Conservation (phyloP, 2,797 vertebrate genomes). For the Podarcis siculus region DNA sequence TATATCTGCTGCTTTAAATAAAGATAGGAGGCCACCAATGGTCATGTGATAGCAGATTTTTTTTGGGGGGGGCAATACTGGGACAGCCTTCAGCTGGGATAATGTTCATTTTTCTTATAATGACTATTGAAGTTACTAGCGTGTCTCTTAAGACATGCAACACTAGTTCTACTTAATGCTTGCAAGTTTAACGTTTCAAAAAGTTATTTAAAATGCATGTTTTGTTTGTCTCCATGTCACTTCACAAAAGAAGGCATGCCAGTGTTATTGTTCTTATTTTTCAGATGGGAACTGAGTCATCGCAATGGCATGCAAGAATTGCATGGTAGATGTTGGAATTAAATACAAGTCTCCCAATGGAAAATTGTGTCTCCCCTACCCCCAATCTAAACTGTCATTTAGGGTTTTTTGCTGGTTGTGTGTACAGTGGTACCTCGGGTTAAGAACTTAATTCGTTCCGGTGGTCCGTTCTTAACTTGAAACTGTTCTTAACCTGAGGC, state of each 20-base stretch:
- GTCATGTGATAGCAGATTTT: not conserved
- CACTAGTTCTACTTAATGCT: not conserved
- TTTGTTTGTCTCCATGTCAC: not conserved
- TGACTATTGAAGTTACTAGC: not conserved
- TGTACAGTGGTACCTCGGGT: not conserved
- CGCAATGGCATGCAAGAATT: not conserved
- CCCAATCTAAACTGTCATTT: not conserved
- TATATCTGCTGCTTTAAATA: not conserved
- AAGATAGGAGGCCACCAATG: not conserved
- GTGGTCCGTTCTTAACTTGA: no score
- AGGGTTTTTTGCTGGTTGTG: not conserved
- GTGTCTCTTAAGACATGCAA: not conserved
- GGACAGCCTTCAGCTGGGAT: not conserved
- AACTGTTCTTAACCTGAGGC: no score
- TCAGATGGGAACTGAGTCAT: not conserved
- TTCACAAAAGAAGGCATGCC: not conserved
- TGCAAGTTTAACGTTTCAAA: not conserved
- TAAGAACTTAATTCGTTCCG: no score
- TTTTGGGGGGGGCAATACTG: not conserved
- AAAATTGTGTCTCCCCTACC: no score
- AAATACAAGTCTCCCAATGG: not conserved
- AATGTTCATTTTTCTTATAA: not conserved
- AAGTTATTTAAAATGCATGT: not conserved
- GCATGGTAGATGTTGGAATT: not conserved
- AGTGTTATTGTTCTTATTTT: not conserved